These are phyloP conservation scores for Pocillopora verrucosa DNA, from an alignment of 64 coral and sea anemone genomes.

Conservation along the genomic window DNA sequence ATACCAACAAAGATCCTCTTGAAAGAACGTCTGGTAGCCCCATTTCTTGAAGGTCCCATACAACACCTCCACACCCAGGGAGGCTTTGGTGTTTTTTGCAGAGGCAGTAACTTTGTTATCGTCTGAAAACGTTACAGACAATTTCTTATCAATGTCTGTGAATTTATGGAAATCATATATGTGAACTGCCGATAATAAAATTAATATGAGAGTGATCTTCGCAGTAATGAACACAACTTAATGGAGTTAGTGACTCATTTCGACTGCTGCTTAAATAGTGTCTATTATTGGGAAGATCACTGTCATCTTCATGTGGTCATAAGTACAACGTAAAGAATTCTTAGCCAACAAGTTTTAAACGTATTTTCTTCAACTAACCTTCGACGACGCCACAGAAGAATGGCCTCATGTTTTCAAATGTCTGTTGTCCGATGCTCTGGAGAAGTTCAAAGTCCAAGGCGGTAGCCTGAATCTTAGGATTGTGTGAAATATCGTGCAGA, in stretches of 20 bases:
- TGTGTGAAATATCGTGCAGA: constrained; percentile 19
- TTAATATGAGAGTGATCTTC: no score
- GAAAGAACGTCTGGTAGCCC: constrained; percentile 50
- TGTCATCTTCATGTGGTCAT: background rate
- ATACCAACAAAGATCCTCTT: constrained; percentile 50
- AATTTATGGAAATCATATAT: no score
- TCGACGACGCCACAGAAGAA: constrained; percentile 30
- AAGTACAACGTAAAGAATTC: background rate
- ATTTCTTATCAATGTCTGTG: no score
- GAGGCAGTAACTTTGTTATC: constrained; percentile 13
- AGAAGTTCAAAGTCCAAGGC: constrained; percentile 49
- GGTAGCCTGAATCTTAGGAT: constrained; percentile 13
- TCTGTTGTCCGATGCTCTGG: constrained; percentile 20
- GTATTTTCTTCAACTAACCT: background rate
- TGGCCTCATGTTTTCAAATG: constrained; percentile 43
- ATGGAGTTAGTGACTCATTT: no score
- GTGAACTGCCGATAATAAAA: no score
- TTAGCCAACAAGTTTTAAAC: background rate
- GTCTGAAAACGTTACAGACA: background rate
- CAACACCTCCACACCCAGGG: constrained; percentile 28
- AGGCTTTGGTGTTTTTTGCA: background rate
- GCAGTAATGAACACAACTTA: no score
- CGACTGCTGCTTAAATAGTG: no score
- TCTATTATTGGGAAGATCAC: no score
- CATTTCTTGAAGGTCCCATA: constrained; percentile 29